Base-by-base conservation (phyloP, 1,140 invertebrate species). In the Sitodiplosis mosellana region DNA sequence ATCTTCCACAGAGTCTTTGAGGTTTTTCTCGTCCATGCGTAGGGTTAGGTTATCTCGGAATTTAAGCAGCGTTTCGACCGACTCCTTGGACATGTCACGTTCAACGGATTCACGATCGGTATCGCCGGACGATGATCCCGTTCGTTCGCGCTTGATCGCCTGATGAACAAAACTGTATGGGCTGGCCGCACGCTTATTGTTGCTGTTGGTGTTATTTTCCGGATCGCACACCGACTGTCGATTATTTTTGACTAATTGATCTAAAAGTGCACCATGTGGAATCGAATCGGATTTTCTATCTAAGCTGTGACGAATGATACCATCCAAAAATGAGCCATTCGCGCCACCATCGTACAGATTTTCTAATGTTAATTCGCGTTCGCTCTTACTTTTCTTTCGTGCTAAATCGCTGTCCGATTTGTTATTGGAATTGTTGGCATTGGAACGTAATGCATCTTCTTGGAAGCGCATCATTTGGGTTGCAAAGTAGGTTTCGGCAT, bases 381-480 rank as follows among this genome's bases (percentile, higher is more conserved):
- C 50, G 60, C 47, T 40, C 0, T 51, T 54, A n/a, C 51, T 53
- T 2, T 55, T 42, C 3, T 54, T 49, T 33, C 57, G 53, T 47
- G 54, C 57, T 46, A 54, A 48, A 47, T 53, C 36, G 58, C 56
- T 48, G 56, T 57, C 36, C 54, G 59, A 45, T 53, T 61, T 48
- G 46, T 48, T 46, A 46, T 51, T 40, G 48, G n/a, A 45, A 49
- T 14, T 57, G 55, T 34, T 51, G 60, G 48, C 53, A 59, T 27
- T 67, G 21, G 59, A 57, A 53, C 58, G 65, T 50, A 59, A 63
- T 50, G 63, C 69, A 46, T 82, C 82, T 54, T 85, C 83, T 52
- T 83, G 78, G 42, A 85, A 63, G 21, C 80, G 75, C 68, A 85
- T 83, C 72, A 86, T 81, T 53, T 86, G 83, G 11, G 81, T 78